Percentiles rank a stretch among this genome's conserved stretches.
Evolutionary conservation across 53 echinoderm and acorn worm species (phyloP).

Genomic region (Holothuria leucospilota): DNA sequence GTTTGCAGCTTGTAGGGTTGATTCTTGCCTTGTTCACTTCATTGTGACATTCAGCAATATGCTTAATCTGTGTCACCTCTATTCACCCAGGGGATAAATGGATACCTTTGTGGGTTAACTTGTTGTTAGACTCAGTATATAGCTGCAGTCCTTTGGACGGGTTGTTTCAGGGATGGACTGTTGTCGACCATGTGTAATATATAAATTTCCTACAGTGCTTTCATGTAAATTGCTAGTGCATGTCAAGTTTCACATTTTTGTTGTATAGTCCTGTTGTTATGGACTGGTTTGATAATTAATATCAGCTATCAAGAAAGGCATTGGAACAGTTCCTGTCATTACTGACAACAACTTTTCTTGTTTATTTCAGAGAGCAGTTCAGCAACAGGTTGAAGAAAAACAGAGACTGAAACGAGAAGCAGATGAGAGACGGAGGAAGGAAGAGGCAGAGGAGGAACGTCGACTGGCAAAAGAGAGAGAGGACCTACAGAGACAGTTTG

Average conservation of each 20-base stretch:
- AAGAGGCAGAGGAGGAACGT: conserved; percentile 81
- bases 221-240: too few relatives aligned
- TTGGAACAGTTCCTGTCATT: not conserved
- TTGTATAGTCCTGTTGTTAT: not conserved
- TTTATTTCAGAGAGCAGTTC: conserved; percentile 63
- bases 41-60: too few relatives aligned
- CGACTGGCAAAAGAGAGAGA: conserved; percentile 73
- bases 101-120: too few relatives aligned
- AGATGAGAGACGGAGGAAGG: conserved; percentile 48
- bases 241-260: not conserved
- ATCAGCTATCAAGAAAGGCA: not conserved
- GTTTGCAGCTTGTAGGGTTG: too few relatives aligned
- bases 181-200: too few relatives aligned
- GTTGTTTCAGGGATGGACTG: too few relatives aligned
- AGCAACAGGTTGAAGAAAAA: conserved; percentile 93
- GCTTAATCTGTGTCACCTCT: too few relatives aligned
- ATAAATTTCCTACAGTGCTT: too few relatives aligned
- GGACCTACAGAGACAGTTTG: conserved; percentile 76
- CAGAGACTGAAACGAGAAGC: conserved; percentile 81
- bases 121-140: too few relatives aligned
- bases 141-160: too few relatives aligned
- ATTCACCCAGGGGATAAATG: too few relatives aligned
- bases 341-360: not conserved
- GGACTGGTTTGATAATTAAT: not conserved
- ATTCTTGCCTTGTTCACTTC: too few relatives aligned